Evolutionary conservation across 2,113 vertebrate genomes (phyloP).

Genomic region (Ceyx cyanopectus): DNA sequence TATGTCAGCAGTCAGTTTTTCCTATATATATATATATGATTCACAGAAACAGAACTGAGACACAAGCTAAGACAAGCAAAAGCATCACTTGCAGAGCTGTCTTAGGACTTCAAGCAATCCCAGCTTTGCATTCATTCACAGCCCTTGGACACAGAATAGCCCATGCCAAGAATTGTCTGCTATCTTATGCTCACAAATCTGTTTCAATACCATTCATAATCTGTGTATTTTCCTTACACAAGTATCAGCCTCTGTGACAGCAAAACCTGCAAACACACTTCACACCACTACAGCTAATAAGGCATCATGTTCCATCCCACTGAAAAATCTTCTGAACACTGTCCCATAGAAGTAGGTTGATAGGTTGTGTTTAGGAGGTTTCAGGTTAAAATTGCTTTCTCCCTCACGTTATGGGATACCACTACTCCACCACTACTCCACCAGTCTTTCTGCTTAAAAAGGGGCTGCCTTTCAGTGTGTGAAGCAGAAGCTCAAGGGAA

Average conservation of each 20-base stretch:
- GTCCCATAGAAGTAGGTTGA: background rate
- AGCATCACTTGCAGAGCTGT: background rate
- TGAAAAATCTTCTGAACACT: background rate
- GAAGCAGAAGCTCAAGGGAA: background rate
- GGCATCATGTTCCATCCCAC: background rate
- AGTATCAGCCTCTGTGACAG: background rate
- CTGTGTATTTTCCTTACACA: background rate
- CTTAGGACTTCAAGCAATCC: background rate
- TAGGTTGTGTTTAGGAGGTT: background rate
- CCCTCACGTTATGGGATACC: background rate
- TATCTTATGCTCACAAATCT: background rate
- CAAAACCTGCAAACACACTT: background rate
- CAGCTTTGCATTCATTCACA: background rate
- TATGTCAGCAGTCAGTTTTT: slow-evolving; percentile 65
- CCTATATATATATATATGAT: slow-evolving; percentile 71
- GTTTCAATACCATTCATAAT: background rate
- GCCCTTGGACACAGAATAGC: background rate
- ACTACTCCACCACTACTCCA: background rate
- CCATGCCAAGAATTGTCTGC: background rate
- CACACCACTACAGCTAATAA: background rate
- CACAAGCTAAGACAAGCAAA: slow-evolving; percentile 64
- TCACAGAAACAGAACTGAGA: slow-evolving; percentile 73
- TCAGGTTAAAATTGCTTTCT: background rate
- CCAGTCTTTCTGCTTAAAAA: background rate
- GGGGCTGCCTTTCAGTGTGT: background rate